phyloP scores from a whole-genome alignment of 1,140 invertebrate species.

The Sinonovacula constricta region DNA sequence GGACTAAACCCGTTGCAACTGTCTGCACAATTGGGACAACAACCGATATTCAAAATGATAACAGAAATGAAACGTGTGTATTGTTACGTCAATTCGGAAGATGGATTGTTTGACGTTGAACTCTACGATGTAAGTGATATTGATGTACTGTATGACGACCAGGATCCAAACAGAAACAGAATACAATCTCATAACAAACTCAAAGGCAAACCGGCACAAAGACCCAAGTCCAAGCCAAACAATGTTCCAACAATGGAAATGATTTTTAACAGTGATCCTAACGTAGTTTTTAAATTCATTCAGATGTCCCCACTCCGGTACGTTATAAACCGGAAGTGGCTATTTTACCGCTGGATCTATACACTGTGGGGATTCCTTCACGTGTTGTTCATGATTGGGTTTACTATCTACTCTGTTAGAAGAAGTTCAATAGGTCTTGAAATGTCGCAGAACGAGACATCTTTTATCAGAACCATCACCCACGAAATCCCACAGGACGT shows the following conservation, averaged over 20 bases:
- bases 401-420: constrained; percentile 13
- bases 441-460: neutral
- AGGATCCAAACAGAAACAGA: neutral
- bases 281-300: constrained; percentile 30
- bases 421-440: neutral
- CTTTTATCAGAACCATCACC: neutral
- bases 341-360: constrained; percentile 29
- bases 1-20: constrained; percentile 59
- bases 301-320: constrained; percentile 24
- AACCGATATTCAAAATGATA: constrained; percentile 57
- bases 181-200: too few relatives aligned
- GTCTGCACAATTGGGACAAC: constrained; percentile 57
- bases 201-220: neutral
- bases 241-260: constrained; percentile 32
- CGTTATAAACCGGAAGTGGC: constrained; percentile 42
- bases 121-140: constrained; percentile 62
- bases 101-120: constrained; percentile 61
- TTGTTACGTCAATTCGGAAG: constrained; percentile 54
- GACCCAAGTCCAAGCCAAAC: neutral
- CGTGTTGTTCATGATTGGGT: constrained; percentile 39
- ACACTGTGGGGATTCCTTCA: constrained; percentile 20
- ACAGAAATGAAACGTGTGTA: constrained; percentile 61
- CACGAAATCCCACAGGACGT: constrained; percentile 1
- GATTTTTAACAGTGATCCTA: constrained; percentile 30
- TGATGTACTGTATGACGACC: constrained; percentile 30